Percentiles rank a stretch among this genome's conserved stretches.
These are phyloP conservation scores for Aphis gossypii DNA, from an alignment of 1,140 invertebrate genomes.

Conservation along the genomic window DNA sequence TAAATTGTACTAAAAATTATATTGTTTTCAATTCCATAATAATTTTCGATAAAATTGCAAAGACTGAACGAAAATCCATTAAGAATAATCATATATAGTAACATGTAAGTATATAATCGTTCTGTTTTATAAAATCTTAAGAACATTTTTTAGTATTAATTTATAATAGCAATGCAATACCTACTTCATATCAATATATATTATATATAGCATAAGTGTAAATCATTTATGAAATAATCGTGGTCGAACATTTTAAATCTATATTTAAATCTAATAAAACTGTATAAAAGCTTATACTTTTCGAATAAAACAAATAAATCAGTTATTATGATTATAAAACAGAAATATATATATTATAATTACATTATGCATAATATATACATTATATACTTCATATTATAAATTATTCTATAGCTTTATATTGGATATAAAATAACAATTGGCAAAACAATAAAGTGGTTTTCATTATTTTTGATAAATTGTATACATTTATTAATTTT, in stretches of 20 bases:
- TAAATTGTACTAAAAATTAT: no score
- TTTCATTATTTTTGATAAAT: neutral
- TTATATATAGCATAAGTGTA: neutral
- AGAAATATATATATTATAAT: neutral
- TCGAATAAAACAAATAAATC: neutral
- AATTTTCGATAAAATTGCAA: no score
- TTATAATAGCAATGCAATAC: neutral
- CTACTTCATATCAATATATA: no score
- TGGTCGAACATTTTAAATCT: neutral
- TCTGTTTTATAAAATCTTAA: no score
- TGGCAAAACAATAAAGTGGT: neutral
- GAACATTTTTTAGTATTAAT: neutral
- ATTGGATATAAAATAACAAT: neutral
- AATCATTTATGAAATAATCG: neutral
- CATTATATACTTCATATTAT: neutral
- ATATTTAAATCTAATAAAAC: neutral
- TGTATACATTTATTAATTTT: neutral
- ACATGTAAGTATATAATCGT: no score
- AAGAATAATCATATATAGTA: no score
- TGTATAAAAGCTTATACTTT: neutral
- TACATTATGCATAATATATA: no score
- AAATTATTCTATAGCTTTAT: neutral
- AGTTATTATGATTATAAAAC: neutral
- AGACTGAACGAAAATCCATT: no score
- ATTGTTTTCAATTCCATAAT: no score